Evolutionary conservation across 1,140 invertebrate genomes (phyloP).

Genomic region (Pentalonia nigronervosa): DNA sequence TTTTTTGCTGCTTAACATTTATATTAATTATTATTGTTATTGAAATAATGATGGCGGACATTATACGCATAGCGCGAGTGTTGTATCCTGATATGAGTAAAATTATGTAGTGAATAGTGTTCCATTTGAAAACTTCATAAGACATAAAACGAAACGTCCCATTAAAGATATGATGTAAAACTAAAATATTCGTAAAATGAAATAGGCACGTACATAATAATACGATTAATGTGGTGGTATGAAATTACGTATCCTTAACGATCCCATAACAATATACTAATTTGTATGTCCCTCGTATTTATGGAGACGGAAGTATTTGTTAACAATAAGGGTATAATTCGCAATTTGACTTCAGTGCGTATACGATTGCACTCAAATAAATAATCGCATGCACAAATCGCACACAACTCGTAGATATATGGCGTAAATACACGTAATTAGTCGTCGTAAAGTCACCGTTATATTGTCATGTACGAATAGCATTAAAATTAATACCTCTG

Average conservation of each 20-base stretch:
- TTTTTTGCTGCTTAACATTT: too few species aligned
- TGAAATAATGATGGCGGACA: not conserved
- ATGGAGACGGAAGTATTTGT: not conserved
- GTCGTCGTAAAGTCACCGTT: constrained; percentile 4
- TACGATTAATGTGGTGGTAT: not conserved
- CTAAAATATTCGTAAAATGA: not conserved
- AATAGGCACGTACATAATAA: not conserved
- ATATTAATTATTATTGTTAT: not conserved
- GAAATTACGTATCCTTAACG: not conserved
- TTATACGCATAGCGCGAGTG: not conserved
- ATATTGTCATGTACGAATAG: not conserved
- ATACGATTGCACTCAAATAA: not conserved
- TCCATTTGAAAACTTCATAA: not conserved
- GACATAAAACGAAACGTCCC: not conserved
- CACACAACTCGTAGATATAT: not conserved
- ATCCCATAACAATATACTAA: not conserved
- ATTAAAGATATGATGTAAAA: not conserved
- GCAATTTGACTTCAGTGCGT: not conserved
- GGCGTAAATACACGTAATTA: not conserved
- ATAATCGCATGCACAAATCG: not conserved
- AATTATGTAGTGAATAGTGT: not conserved
- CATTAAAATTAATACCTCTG: not conserved
- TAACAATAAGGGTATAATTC: not conserved
- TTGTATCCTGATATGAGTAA: not conserved
- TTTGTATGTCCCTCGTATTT: not conserved